A percentile compares a stretch with the other conserved stretches of the same genome.
Evolutionary conservation across 2,113 vertebrate genomes (phyloP).

Genomic region (Enhydra lutris): DNA sequence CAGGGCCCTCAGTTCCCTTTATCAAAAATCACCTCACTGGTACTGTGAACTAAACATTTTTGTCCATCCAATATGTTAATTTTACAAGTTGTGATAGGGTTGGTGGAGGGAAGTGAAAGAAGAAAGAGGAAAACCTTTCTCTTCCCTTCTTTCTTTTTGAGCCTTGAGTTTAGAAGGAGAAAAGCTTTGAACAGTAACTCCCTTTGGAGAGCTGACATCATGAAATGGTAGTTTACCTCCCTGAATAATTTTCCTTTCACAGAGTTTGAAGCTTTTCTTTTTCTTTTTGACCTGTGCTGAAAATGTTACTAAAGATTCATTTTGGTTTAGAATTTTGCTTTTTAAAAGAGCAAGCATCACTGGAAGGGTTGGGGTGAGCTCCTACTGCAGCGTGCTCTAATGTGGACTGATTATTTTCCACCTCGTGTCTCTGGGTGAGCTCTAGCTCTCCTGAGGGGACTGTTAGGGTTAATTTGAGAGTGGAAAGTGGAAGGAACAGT

Average conservation of each 20-base stretch:
- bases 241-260: background rate
- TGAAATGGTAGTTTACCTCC: background rate
- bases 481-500: background rate
- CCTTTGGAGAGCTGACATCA: background rate
- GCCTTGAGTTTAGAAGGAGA: background rate
- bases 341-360: background rate
- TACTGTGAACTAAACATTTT: background rate
- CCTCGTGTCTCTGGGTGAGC: background rate
- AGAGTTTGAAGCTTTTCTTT: background rate
- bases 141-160: background rate
- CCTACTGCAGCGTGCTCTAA: background rate
- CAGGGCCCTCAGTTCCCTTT: background rate
- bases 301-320: background rate
- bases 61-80: background rate
- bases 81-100: background rate
- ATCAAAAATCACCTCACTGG: background rate
- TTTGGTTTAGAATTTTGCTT: constrained; percentile 6
- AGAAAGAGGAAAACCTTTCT: background rate
- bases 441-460: background rate
- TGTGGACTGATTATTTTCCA: background rate
- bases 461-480: background rate
- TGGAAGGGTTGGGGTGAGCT: background rate
- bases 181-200: background rate
- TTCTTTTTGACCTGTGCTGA: background rate
- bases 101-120: background rate